A percentile compares a stretch with the other conserved stretches of the same genome.
These are phyloP conservation scores for Fissipunctia ypsillon DNA, from an alignment of 2,888 invertebrate genomes.

Conservation along the genomic window DNA sequence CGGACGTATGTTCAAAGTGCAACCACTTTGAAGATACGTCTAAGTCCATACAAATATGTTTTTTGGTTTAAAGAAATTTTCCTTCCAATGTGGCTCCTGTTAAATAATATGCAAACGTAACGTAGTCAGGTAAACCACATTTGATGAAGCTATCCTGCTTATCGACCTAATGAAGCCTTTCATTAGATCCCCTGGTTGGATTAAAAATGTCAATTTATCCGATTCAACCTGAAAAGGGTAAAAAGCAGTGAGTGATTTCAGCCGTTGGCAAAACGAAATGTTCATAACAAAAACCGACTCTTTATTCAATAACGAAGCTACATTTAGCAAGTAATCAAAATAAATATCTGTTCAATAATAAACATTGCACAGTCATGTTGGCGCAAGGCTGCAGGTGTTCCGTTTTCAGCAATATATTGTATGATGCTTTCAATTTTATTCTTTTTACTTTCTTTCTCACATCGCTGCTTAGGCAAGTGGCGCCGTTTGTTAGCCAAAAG, in stretches of 20 bases:
- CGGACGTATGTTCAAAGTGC: background rate
- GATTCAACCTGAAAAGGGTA: too few relatives aligned
- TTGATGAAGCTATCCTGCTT: background rate
- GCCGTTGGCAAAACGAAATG: too few relatives aligned
- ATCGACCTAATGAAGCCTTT: background rate
- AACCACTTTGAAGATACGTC: background rate
- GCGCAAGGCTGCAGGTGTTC: background rate
- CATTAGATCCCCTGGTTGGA: background rate
- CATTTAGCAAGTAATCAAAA: slow-evolving; percentile 14
- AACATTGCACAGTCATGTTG: background rate
- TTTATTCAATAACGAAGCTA: background rate
- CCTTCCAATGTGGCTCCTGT: background rate
- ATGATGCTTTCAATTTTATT: slow-evolving; percentile 44
- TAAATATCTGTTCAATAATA: slow-evolving; percentile 25
- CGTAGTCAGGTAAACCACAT: background rate
- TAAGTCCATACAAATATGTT: background rate
- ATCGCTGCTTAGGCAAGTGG: slow-evolving; percentile 60
- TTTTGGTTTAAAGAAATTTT: background rate
- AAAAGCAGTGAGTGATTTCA: background rate
- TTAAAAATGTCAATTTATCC: background rate
- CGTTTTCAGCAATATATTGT: slow-evolving; percentile 18
- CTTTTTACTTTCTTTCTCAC: slow-evolving; percentile 35
- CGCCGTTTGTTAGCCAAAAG: slow-evolving; percentile 60
- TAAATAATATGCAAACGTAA: background rate
- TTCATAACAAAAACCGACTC: background rate